These are phyloP conservation scores for Epizoanthus fatuus DNA, from an alignment of 92 coral and sea anemone species.

Conservation along the genomic window DNA sequence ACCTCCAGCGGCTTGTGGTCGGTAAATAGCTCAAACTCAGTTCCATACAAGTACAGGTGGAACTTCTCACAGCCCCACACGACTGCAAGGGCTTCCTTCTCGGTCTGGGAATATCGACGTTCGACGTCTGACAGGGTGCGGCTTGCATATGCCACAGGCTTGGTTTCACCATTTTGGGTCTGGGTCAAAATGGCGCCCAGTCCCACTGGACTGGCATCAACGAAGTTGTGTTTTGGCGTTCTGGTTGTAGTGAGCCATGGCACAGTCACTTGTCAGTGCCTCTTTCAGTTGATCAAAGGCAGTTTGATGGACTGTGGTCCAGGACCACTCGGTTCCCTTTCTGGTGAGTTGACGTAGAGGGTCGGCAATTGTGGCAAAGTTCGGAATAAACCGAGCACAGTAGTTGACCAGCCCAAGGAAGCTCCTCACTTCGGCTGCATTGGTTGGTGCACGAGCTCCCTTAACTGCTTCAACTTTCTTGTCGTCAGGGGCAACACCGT, in stretches of 20 bases:
- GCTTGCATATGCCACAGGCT: conserved; percentile 9
- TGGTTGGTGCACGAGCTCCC: background rate
- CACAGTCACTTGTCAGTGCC: conserved; percentile 29
- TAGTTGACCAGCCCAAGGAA: conserved; percentile 46
- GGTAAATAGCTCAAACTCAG: too few species aligned
- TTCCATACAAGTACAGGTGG: too few species aligned
- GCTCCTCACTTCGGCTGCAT: conserved; percentile 41
- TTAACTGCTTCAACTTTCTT: conserved; percentile 19
- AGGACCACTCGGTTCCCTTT: conserved; percentile 8
- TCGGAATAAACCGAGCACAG: conserved; percentile 16
- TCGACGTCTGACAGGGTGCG: conserved; percentile 21
- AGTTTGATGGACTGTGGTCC: conserved; percentile 14
- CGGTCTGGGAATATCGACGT: conserved; percentile 23
- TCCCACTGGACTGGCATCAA: conserved; percentile 15
- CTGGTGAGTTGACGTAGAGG: conserved; percentile 32
- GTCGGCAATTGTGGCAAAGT: conserved; percentile 15
- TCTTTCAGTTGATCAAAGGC: conserved; percentile 12
- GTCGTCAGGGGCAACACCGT: conserved; percentile 11
- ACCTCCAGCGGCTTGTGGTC: background rate
- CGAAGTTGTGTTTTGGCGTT: background rate
- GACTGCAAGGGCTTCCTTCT: background rate
- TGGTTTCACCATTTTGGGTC: background rate
- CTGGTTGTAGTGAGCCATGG: conserved; percentile 14
- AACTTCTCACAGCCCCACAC: background rate
- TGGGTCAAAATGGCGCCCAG: conserved; percentile 28